Conservation (phyloP, 2,113 vertebrate genomes). For the Sterrhoptilus dennistouni region DNA sequence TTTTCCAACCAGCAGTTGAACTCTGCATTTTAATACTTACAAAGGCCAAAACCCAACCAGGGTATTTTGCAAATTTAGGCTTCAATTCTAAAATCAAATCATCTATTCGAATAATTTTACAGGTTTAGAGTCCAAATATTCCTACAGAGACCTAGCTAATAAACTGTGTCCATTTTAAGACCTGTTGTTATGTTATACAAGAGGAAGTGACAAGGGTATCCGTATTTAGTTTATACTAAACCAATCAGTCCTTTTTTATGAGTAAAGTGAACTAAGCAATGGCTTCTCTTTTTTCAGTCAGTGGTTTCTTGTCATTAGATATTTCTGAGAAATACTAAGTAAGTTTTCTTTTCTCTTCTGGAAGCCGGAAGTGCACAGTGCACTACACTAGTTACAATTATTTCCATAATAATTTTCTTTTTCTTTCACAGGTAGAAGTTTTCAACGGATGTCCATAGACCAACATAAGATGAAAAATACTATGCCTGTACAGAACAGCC, state of each 20-base stretch:
- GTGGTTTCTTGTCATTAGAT: neutral
- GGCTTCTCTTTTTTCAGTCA: neutral
- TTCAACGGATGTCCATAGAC: slow-evolving; percentile 67
- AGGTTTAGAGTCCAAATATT: neutral
- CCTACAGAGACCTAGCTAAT: neutral
- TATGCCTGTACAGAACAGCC: slow-evolving; percentile 66
- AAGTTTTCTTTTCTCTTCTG: neutral
- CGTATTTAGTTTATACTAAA: neutral
- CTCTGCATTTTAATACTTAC: neutral
- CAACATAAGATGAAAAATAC: slow-evolving; percentile 70
- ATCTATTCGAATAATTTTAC: neutral
- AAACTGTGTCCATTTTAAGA: neutral
- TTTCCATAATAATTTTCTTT: neutral
- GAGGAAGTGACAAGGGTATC: neutral
- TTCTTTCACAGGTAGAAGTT: slow-evolving; percentile 69
- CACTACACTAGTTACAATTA: neutral
- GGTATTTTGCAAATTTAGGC: neutral
- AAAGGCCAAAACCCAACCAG: neutral
- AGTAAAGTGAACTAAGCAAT: neutral
- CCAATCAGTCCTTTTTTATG: neutral
- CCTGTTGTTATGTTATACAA: neutral
- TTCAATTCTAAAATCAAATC: neutral
- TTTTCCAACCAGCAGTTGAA: neutral
- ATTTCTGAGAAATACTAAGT: neutral
- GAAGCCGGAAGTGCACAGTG: neutral